Evolutionary conservation across 1,140 invertebrate species (phyloP), one percentile per base, ranked within the genome.

Genomic region (Hydropsyche tenuis): DNA sequence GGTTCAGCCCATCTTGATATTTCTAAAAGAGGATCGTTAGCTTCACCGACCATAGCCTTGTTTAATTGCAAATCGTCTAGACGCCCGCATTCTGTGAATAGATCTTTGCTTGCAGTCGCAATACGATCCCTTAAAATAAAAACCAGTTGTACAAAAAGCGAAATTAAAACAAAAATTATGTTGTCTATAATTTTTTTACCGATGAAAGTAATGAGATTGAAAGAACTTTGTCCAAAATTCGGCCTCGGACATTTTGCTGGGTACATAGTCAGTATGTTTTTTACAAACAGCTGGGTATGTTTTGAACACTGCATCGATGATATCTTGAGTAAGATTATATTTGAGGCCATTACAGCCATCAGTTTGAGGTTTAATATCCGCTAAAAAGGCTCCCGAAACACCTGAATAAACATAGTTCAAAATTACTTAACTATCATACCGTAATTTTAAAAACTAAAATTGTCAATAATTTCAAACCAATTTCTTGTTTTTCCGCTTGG

Each of bases 221-320:
- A 99, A 99, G 85, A 99, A 99, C 79, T 97, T 95, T 11, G 95
- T 97, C 98, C 98, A 99, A 87, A 99, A 99, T 80, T 99, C 96
- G 1, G 93, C 88, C 85, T 99, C 98, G 0, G 92, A 90, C 89
- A 99, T 90, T 87, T 97, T 95, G 75, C 93, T 88, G 56, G 98
- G 98, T 43, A 99, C 98, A 86, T 96, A 93, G 85, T 99, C 97
- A 74, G 92, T 85, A 86, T 99, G 96, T 88, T 99, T 99, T 86
- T 92, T 93, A 81, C 96, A 94, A 0, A 99, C 98, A 79, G 96
- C 96, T 25, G 98, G 98, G 88, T 99, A 99, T 78, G 98, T 99
- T 86, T 96, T 96, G 85, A 99, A 99, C 86, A 99, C 98, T 80
- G 95, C 95, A 79, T 98, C 92, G 82, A 99, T 99, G 51, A 99